phyloP scores from a whole-genome alignment of 2,113 vertebrate species.

The Pelecanus crispus region DNA sequence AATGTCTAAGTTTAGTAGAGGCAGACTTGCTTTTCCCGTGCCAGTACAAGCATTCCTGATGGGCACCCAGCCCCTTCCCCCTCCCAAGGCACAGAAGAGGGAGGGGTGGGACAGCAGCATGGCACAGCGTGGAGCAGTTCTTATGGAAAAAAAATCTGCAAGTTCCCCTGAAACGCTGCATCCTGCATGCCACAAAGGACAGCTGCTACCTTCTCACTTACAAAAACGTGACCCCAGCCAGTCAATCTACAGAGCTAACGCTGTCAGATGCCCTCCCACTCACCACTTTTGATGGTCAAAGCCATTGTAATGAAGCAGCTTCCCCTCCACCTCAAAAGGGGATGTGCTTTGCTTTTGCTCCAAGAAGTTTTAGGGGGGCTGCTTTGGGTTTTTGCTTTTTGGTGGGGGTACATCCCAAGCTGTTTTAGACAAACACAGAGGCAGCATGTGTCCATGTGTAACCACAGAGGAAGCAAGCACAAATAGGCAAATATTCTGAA shows the following conservation, averaged over 20 bases:
- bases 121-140: not conserved
- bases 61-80: not conserved
- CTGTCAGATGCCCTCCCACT: not conserved
- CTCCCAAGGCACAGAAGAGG: not conserved
- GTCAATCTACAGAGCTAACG: not conserved
- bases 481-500: constrained; percentile 20
- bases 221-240: constrained; percentile 28
- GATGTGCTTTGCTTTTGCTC: not conserved
- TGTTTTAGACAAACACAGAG: not conserved
- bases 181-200: constrained; percentile 39
- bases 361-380: not conserved
- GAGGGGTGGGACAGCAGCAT: not conserved
- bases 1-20: not conserved
- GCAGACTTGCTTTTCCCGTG: not conserved
- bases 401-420: not conserved
- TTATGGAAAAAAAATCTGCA: not conserved
- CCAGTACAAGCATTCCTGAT: not conserved
- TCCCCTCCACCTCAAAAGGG: not conserved
- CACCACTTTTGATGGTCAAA: constrained; percentile 8
- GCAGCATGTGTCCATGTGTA: not conserved
- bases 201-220: constrained; percentile 58
- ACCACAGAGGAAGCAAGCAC: not conserved
- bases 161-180: constrained; percentile 10
- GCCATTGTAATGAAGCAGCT: not conserved
- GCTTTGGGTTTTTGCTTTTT: not conserved